Evolutionary conservation across 2,888 invertebrate species (phyloP), one percentile per base, ranked within the genome.

Genomic region (Ctenicera cuprea): DNA sequence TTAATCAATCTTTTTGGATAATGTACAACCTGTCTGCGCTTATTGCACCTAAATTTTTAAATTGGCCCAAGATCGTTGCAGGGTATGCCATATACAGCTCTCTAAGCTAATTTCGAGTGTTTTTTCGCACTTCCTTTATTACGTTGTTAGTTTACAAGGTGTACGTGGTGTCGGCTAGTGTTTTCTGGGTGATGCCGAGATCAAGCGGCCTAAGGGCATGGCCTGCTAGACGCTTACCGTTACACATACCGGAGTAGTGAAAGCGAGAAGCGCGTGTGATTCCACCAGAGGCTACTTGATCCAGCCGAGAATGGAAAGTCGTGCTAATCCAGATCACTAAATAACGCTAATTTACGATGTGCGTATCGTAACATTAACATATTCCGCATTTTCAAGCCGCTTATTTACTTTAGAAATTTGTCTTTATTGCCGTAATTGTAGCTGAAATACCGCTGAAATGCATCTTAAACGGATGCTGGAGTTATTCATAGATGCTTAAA

Each of bases 261-360:
- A 80, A 80, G 80, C 80, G 80, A 80, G 76, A 74, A 74, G 74
- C 64, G 76, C 79, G 77, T 73, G 70, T 57, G 73, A 75, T 74
- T 74, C 71, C 72, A 68, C 72, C 69, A 63, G 69, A 64, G 74
- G 71, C 74, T 26, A 66, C 59, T 74, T 52, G 70, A 65, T 71
- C 78, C 80, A 77, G 77, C 76, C 77, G 76, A 76, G 80, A 81
- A 80, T 80, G 80, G 81, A 81, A 81, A 81, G 81, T 81, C 78
- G 77, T 30, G 75, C 76, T 75, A 79, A 79, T 80, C 78, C 77
- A 79, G 79, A 80, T 75, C 76, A 50, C 71, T 72, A 71, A 75
- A 71, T 72, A 59, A 62, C 67, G 59, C 20, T 50, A 67, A 68
- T 59, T 71, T 75, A 72, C 68, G 54, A 67, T 33, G 72, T 72